These are phyloP conservation scores for Diorhabda elongata DNA, from an alignment of 1,140 invertebrate genomes.

Conservation along the genomic window DNA sequence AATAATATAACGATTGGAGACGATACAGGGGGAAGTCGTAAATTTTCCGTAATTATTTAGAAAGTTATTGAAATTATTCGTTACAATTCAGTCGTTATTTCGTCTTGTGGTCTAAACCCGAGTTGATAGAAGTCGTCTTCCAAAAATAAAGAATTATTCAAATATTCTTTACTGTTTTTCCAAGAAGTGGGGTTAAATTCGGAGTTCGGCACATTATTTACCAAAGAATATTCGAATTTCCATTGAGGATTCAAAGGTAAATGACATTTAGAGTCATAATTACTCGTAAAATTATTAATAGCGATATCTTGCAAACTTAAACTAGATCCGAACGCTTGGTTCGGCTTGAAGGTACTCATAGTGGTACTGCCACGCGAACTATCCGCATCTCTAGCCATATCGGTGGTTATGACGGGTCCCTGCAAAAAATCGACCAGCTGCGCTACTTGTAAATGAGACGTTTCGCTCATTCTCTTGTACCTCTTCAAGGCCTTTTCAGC, in stretches of 20 bases:
- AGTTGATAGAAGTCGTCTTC: conserved; percentile 70
- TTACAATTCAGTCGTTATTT: conserved; percentile 73
- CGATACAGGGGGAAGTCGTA: too few species aligned
- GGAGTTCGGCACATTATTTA: conserved; percentile 48
- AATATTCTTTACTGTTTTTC: conserved; percentile 45
- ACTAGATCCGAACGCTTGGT: conserved; percentile 46
- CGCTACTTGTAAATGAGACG: conserved; percentile 52
- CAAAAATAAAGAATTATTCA: conserved; percentile 57
- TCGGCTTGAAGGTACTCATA: conserved; percentile 57
- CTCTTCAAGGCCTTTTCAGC: conserved; percentile 66
- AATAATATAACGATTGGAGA: too few species aligned
- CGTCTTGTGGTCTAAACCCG: conserved; percentile 70
- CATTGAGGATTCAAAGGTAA: conserved; percentile 55
- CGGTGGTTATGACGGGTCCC: conserved; percentile 46
- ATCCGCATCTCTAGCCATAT: conserved; percentile 27
- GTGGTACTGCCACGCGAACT: conserved; percentile 37
- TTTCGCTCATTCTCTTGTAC: conserved; percentile 62
- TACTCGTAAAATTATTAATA: conserved; percentile 39
- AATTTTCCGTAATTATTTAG: too few species aligned
- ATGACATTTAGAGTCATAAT: conserved; percentile 42
- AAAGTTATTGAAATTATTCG: too few species aligned
- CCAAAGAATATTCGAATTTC: conserved; percentile 50
- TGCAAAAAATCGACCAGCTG: conserved; percentile 65
- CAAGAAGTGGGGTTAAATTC: conserved; percentile 56
- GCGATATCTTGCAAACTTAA: conserved; percentile 50